Evolutionary conservation across 2,797 vertebrate species (phyloP).

Genomic region (Mormyrops boulengeri): DNA sequence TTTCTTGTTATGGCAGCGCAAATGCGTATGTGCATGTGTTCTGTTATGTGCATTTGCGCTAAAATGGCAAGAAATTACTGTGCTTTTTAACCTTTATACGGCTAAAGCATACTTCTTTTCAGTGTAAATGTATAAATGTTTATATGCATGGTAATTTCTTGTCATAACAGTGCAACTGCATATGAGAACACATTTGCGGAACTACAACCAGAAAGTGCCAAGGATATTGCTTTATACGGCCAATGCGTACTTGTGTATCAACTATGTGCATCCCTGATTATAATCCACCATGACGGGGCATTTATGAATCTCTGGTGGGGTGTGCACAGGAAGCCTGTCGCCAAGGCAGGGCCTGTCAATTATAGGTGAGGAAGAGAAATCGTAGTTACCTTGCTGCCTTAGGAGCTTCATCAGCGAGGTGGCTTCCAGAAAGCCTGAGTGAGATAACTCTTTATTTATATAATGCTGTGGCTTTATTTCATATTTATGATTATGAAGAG

Average conservation of each 20-base stretch:
- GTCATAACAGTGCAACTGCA: background rate
- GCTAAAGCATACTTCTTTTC: background rate
- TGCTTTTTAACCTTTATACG: background rate
- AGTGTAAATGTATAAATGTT: background rate
- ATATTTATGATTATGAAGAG: background rate
- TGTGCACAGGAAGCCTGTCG: background rate
- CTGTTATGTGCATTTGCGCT: background rate
- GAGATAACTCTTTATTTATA: background rate
- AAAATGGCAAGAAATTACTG: background rate
- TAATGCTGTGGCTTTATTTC: background rate
- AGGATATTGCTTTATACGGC: background rate
- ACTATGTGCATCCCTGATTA: background rate
- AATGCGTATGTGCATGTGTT: too few relatives aligned
- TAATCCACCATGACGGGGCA: background rate
- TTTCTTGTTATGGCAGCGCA: background rate
- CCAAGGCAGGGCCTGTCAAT: background rate
- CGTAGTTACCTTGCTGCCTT: conserved; percentile 53
- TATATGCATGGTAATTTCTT: background rate
- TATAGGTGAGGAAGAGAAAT: background rate
- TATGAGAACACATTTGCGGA: background rate
- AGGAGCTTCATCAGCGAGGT: conserved; percentile 57
- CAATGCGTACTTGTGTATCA: background rate
- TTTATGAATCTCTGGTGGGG: background rate
- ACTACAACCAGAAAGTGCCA: background rate
- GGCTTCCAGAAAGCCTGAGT: conserved; percentile 52